Evolutionary conservation across 2,888 invertebrate species (phyloP).

Genomic region (Scrobipalpa atriplicella): DNA sequence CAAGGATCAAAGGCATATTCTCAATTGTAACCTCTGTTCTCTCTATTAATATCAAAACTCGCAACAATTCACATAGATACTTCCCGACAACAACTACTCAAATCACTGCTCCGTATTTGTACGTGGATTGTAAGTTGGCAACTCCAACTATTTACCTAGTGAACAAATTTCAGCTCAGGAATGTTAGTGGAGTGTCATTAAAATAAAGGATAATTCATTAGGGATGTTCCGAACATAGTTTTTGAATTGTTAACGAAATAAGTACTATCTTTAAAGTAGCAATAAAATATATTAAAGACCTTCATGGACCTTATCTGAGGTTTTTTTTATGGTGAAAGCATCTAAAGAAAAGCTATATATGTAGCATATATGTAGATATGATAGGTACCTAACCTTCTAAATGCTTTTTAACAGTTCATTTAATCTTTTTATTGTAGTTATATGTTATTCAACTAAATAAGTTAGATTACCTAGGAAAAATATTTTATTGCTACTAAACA

Average conservation of each 20-base stretch:
- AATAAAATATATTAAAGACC: neutral
- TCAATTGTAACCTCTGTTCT: neutral
- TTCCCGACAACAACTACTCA: neutral
- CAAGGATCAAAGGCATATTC: no score
- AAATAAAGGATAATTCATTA: constrained; percentile 57
- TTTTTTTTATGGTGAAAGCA: no score
- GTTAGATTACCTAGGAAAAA: no score
- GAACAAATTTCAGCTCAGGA: constrained; percentile 66
- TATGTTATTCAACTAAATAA: no score
- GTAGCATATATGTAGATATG: no score
- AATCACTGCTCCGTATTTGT: neutral
- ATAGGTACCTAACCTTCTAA: no score
- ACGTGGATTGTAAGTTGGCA: constrained; percentile 43
- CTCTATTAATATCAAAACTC: neutral
- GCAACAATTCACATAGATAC: neutral
- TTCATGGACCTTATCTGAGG: neutral
- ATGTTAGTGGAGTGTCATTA: constrained; percentile 60
- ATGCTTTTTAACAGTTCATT: no score
- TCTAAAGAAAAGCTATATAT: no score
- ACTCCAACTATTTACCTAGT: constrained; percentile 74
- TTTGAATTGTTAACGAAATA: neutral
- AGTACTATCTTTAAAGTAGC: neutral
- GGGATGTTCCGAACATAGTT: neutral
- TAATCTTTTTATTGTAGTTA: no score
- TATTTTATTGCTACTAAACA: no score